Evolutionary conservation across 2,113 vertebrate species (phyloP), one percentile per base, ranked within the genome.

Genomic region (Coracopsis vasa): DNA sequence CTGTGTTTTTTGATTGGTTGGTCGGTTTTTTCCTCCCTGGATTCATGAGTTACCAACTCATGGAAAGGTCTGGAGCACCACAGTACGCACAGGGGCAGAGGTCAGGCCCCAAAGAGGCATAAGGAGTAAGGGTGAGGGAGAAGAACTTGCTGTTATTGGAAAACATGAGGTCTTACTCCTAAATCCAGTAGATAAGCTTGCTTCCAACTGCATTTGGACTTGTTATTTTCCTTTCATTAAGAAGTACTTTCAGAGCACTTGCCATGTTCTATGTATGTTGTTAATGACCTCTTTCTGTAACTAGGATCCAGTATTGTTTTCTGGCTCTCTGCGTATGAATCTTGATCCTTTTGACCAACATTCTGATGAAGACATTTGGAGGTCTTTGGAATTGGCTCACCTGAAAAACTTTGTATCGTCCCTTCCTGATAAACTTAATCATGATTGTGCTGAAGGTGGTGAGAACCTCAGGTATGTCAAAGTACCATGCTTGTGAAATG

Each of bases 251-350:
- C 71, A 21, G 69, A 91, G 39, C 9, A 5, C 18, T 50, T 86
- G 71, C 33, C 7, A 3, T 29, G 20, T 17, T 71, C 11, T 64
- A 19, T 69, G 42, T 35, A 15, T 8, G 1, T 29, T 60, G 3
- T 7, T 9, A 39, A 4, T 4, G 18, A 2, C 8, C 44, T 62
- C 39, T 78, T 45, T 66, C 50, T 81, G 0, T 18, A 33, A 4
- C 12, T 65, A 99, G 99, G 99, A 99, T 93, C 99, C 99, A 3
- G 50, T 99, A 37, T 84, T 99, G 95, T 99, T 99, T 91, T 99
- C 99, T 27, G 99, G 99, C 47, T 98, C 99, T 74, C 97, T 99
- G 80, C 98, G 99, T 64, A 99, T 99, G 99, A 99, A 99, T 91
- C 97, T 99, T 64, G 99, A 99, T 96, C 99, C 99, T 3, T 99